These are phyloP conservation scores for Astur gentilis DNA, from an alignment of 2,113 vertebrate genomes.

Conservation along the genomic window DNA sequence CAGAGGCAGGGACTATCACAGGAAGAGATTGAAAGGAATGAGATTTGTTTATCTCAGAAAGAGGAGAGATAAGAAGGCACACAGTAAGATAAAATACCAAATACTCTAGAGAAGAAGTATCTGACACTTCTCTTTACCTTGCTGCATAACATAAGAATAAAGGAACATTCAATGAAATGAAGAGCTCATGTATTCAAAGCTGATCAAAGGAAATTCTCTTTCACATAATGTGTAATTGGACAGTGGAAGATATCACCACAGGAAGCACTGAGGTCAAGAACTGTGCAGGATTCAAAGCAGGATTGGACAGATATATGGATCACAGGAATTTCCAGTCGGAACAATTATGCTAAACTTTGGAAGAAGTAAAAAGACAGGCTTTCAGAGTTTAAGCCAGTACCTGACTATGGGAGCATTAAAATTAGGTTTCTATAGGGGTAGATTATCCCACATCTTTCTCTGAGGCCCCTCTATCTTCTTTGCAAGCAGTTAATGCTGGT, in stretches of 20 bases:
- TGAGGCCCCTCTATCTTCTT: background rate
- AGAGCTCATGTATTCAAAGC: slow-evolving; percentile 14
- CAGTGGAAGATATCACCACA: background rate
- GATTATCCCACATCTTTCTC: background rate
- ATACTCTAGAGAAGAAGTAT: background rate
- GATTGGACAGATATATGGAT: background rate
- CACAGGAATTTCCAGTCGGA: slow-evolving; percentile 14
- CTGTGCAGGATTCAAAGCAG: slow-evolving; percentile 20
- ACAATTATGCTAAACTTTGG: slow-evolving; percentile 27
- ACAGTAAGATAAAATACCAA: slow-evolving; percentile 8
- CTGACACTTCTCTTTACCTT: background rate
- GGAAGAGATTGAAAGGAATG: background rate
- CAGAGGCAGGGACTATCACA: background rate
- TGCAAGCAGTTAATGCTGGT: background rate
- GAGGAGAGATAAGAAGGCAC: background rate
- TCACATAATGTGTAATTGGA: slow-evolving; percentile 11
- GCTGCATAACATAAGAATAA: slow-evolving; percentile 10
- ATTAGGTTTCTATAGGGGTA: background rate
- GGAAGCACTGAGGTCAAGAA: slow-evolving; percentile 40
- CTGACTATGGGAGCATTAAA: background rate
- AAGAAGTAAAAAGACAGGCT: background rate
- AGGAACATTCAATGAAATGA: background rate
- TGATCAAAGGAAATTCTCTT: slow-evolving; percentile 37
- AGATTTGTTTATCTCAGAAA: slow-evolving; percentile 18
- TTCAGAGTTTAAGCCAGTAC: background rate